Conservation (phyloP, 2,797 vertebrate genomes). For the Novumbra hubbsi region DNA sequence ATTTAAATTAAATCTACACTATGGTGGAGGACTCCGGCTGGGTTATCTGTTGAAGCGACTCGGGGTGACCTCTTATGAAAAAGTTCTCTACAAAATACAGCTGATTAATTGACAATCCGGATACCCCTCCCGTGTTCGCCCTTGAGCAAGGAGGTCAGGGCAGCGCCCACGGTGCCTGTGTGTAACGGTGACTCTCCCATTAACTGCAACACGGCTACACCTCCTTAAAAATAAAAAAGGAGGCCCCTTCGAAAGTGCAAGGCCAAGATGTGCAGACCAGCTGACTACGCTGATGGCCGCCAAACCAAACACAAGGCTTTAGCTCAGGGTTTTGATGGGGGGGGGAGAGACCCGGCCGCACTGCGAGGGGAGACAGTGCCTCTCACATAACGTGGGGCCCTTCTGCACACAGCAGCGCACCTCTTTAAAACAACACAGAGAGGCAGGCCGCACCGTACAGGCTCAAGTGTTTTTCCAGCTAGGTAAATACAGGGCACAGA, state of each 20-base stretch:
- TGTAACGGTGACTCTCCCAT: constrained; percentile 18
- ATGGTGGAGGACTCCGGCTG: no score
- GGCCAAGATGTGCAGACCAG: constrained; percentile 61
- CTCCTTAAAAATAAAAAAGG: constrained; percentile 30
- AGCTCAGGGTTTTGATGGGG: constrained; percentile 33
- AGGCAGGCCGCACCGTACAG: constrained; percentile 32
- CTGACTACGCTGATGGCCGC: constrained; percentile 54
- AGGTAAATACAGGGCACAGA: constrained; percentile 63
- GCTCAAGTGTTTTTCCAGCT: constrained; percentile 72
- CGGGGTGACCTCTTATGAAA: constrained; percentile 8
- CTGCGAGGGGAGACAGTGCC: constrained; percentile 52
- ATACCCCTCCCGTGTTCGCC: constrained; percentile 38
- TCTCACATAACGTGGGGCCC: constrained; percentile 55
- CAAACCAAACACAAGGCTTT: constrained; percentile 63
- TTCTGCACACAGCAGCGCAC: constrained; percentile 43
- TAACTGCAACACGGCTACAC: constrained; percentile 29
- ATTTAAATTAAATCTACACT: background rate
- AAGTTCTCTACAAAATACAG: background rate
- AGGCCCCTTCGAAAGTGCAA: constrained; percentile 34
- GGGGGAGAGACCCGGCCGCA: constrained; percentile 35
- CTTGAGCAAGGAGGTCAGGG: background rate
- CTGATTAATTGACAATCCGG: background rate
- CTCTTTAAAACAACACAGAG: constrained; percentile 55
- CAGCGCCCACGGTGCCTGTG: constrained; percentile 33
- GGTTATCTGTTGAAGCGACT: no score